Conservation (phyloP, 2,113 vertebrate genomes). For the Dascyllus trimaculatus region DNA sequence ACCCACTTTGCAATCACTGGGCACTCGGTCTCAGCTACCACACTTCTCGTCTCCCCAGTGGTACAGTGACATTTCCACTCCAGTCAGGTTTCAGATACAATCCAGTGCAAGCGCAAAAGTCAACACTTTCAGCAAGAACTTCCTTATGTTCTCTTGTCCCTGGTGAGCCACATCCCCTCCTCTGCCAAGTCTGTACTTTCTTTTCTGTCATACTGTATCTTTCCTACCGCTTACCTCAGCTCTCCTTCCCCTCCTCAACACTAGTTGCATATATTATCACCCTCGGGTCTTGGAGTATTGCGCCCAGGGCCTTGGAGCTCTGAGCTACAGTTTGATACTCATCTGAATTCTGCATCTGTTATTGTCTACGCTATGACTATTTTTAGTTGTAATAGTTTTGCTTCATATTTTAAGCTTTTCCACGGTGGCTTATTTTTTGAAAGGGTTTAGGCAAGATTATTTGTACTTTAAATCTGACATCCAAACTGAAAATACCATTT, state of each 20-base stretch:
- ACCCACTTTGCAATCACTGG: slow-evolving; percentile 14
- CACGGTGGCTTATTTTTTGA: too few species aligned
- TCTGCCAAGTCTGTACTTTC: neutral
- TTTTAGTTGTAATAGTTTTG: too few species aligned
- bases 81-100: slow-evolving; percentile 23
- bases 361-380: too few species aligned
- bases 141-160: slow-evolving; percentile 1
- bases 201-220: neutral
- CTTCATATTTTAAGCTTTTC: too few species aligned
- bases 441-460: neutral
- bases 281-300: neutral
- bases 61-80: slow-evolving; percentile 28
- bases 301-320: neutral
- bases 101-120: slow-evolving; percentile 22
- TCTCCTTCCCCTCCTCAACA: neutral
- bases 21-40: neutral
- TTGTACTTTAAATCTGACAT: neutral
- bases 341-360: too few species aligned
- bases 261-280: slow-evolving; percentile 3
- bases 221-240: neutral
- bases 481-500: neutral
- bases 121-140: slow-evolving; percentile 11
- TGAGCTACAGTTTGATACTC: neutral
- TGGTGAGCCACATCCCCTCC: slow-evolving; percentile 13
- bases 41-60: slow-evolving; percentile 3